Conservation (phyloP, 2,113 vertebrate species). For the Clinocottus analis region DNA sequence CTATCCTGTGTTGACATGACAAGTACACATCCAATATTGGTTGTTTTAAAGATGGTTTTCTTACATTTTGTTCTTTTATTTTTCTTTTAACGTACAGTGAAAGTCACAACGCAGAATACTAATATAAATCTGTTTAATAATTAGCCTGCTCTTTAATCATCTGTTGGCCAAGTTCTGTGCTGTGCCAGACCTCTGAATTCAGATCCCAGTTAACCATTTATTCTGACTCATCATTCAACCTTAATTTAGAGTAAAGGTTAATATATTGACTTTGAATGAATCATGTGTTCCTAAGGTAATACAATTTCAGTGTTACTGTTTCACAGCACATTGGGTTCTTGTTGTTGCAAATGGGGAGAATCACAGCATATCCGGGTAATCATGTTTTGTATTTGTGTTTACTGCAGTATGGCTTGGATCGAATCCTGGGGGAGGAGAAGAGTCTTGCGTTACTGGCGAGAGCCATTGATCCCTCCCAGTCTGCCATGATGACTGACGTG, state of each 20-base stretch:
- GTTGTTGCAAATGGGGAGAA: conserved; percentile 19
- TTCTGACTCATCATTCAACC: not conserved
- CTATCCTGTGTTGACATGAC: not conserved
- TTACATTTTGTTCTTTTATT: not conserved
- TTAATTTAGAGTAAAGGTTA: not conserved
- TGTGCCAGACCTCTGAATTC: not conserved
- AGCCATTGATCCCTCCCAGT: conserved; percentile 91
- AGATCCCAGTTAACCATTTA: not conserved
- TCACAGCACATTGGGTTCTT: not conserved
- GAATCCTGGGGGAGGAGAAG: conserved; percentile 94
- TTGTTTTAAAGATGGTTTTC: not conserved
- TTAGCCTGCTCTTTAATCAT: not conserved
- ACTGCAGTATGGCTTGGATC: conserved; percentile 93
- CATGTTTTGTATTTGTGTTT: conserved; percentile 41
- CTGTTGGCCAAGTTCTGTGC: not conserved
- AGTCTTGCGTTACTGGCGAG: conserved; percentile 90
- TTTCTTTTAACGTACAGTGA: not conserved
- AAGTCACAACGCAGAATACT: not conserved
- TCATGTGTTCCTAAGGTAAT: not conserved
- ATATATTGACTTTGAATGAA: not conserved
- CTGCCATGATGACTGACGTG: conserved; percentile 95
- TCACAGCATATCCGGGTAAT: conserved; percentile 5
- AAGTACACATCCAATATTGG: not conserved
- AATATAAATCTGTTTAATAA: not conserved
- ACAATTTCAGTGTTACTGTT: not conserved